A percentile compares a stretch with the other conserved stretches of the same genome.
phyloP scores from a whole-genome alignment of 2,888 invertebrate species.

The Trachelus iudaicus region DNA sequence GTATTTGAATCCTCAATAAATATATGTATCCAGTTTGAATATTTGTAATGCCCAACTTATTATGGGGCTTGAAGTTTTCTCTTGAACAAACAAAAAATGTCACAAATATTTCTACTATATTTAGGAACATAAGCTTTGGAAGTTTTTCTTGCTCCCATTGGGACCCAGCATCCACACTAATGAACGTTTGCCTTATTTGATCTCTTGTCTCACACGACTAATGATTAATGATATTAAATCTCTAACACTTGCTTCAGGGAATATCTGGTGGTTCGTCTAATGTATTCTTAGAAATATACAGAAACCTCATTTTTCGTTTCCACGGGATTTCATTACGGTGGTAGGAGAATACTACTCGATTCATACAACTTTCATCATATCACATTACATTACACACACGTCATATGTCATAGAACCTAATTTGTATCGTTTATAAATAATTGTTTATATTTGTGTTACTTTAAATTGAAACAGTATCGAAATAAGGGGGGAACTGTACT shows the following conservation, averaged over 20 bases:
- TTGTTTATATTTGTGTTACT: neutral
- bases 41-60: too few species aligned
- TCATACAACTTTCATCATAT: neutral
- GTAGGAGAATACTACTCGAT: neutral
- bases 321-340: neutral
- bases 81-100: too few species aligned
- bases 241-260: conserved; percentile 53
- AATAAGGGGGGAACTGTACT: neutral
- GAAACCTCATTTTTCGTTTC: neutral
- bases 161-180: conserved; percentile 36
- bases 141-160: conserved; percentile 7
- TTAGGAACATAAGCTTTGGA: conserved; percentile 20
- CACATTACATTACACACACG: neutral
- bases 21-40: neutral
- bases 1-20: conserved; percentile 6
- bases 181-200: conserved; percentile 19
- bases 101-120: conserved; percentile 13
- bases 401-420: neutral
- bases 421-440: neutral
- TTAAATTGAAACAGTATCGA: neutral
- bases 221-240: neutral
- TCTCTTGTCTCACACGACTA: conserved; percentile 26
- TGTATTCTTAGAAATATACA: neutral
- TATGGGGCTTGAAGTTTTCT: too few species aligned
- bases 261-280: conserved; percentile 56